Base-by-base conservation (phyloP, 1,140 invertebrate species). In the Maniola jurtina region DNA sequence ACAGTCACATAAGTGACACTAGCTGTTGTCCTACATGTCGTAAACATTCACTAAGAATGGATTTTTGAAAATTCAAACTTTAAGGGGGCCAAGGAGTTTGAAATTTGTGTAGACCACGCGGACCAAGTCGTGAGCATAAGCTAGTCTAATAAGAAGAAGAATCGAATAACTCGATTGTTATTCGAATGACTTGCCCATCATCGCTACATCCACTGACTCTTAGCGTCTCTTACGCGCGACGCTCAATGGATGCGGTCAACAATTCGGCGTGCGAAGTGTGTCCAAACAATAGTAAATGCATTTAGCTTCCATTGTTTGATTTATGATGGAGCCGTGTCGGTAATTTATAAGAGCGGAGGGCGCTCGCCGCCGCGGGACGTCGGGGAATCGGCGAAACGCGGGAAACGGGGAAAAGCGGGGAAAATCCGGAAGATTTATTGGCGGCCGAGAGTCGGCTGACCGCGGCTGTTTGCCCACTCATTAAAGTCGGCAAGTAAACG, bases 211-310 rank as follows among this genome's bases (percentile, higher is more conserved):
- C n/a, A n/a, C n/a, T n/a, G n/a, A n/a, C n/a, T n/a, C n/a, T n/a
- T n/a, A 42, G 40, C 11, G 40, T 42, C 40, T 42, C 6, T 11
- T 6, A 42, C 6, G 40, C 6, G 40, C 10, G 40, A 9, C 40
- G 10, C 40, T 42, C 40, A 9, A 42, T 42, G 40, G 6, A 42
- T 72, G 71, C 70, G 82, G 76, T 80, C 76, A 79, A 64, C 69
- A 78, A 75, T 75, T 71, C 74, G 70, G 72, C 75, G 73, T 80
- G 73, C 71, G 75, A 86, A 80, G 79, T 84, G 83, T 86, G 78
- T 82, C 84, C 81, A 77, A 86, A 89, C 84, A 87, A 88, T 87
- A 88, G 81, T 85, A 84, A 89, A 86, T 83, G 82, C 86, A 89
- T 87, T 89, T 86, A 88, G 83, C 76, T 74, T 61, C 80, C 80